These are phyloP conservation scores for Zenarchopterus dispar DNA, from an alignment of 2,797 vertebrate species.

Conservation along the genomic window DNA sequence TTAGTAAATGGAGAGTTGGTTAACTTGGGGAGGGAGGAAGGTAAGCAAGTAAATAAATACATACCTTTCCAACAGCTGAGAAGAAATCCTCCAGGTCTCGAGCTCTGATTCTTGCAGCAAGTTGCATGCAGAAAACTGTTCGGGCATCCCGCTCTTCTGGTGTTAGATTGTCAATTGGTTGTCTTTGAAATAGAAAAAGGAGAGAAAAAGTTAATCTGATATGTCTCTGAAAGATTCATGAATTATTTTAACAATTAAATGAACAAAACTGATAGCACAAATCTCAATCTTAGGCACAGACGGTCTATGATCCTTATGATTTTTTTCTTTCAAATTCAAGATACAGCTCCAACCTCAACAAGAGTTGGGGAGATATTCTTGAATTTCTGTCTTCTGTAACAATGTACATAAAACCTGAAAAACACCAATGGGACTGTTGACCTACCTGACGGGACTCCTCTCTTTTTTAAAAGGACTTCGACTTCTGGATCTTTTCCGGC, in stretches of 20 bases:
- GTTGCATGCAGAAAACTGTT: slow-evolving; percentile 99
- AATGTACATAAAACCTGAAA: background rate
- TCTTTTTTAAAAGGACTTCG: slow-evolving; percentile 96
- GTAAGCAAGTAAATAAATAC: slow-evolving; percentile 5
- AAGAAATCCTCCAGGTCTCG: slow-evolving; percentile 98
- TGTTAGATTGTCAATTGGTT: slow-evolving; percentile 96
- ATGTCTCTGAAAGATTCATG: too few species aligned
- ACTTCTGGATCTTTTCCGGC: slow-evolving; percentile 89
- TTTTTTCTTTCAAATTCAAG: too few species aligned
- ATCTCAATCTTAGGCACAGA: too few species aligned
- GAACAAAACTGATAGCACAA: too few species aligned
- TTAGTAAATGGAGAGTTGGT: background rate
- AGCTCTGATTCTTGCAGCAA: slow-evolving; percentile 96
- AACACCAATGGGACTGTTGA: background rate
- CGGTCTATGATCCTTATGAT: too few species aligned
- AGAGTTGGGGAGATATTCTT: too few species aligned
- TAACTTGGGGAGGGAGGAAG: background rate
- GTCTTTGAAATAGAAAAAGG: slow-evolving; percentile 72
- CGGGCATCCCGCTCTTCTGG: slow-evolving; percentile 97
- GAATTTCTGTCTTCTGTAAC: too few species aligned
- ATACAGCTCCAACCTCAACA: too few species aligned
- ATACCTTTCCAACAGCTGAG: slow-evolving; percentile 97
- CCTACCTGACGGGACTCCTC: slow-evolving; percentile 95
- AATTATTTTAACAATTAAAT: too few species aligned
- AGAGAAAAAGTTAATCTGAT: background rate